Conservation (phyloP, 1,140 invertebrate genomes). For the Drosophila mojavensis region DNA sequence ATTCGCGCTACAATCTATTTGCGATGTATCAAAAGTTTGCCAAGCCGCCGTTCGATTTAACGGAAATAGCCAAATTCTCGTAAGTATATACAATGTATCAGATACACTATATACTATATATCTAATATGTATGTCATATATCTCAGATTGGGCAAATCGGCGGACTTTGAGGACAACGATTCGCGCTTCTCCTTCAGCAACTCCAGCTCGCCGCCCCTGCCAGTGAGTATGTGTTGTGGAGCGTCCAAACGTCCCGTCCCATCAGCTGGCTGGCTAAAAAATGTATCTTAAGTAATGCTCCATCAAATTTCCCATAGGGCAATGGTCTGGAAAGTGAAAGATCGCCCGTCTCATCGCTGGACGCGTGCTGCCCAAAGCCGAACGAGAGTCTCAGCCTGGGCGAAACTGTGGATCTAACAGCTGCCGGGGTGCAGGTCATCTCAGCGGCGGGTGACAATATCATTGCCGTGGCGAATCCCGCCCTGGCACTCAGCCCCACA, state of each 20-base stretch:
- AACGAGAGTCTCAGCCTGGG: conserved; percentile 9
- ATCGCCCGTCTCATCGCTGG: conserved; percentile 40
- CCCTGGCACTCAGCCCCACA: conserved; percentile 86
- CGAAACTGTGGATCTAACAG: conserved; percentile 61
- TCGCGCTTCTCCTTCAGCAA: conserved; percentile 90
- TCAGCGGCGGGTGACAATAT: conserved; percentile 93
- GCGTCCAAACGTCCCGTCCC: conserved; percentile 23
- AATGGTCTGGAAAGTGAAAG: conserved; percentile 76
- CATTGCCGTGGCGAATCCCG: conserved; percentile 94
- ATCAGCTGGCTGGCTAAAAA: neutral
- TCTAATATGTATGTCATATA: neutral
- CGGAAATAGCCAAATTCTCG: conserved; percentile 82
- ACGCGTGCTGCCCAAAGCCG: conserved; percentile 14
- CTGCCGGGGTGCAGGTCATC: conserved; percentile 88
- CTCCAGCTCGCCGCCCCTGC: conserved; percentile 88
- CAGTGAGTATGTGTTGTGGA: conserved; percentile 85
- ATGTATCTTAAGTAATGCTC: conserved; percentile 24
- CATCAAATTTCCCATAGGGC: conserved; percentile 41
- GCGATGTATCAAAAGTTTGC: conserved; percentile 84
- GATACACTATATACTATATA: neutral
- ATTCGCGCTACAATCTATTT: conserved; percentile 82
- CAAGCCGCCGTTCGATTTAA: conserved; percentile 81
- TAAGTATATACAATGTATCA: conserved; percentile 47
- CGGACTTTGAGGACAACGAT: conserved; percentile 85
- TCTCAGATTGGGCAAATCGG: conserved; percentile 59